Evolutionary conservation across 1,140 invertebrate genomes (phyloP), one percentile per base, ranked within the genome.

Genomic region (Drosophila trapezifrons): DNA sequence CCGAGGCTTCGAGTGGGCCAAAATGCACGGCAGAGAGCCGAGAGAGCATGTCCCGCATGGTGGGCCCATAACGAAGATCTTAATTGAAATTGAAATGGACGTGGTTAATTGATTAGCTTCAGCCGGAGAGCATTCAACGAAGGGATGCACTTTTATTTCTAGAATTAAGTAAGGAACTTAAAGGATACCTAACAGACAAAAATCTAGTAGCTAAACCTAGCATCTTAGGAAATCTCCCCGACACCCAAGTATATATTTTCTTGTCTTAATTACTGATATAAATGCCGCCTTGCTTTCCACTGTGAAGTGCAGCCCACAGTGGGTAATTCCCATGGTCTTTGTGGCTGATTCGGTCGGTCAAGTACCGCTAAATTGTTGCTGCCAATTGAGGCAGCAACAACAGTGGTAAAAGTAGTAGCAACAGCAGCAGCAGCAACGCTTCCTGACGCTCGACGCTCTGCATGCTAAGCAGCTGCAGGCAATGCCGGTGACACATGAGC

Each of bases 301-400:
- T 86, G 78, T 60, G 12, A 42, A n/a, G 9, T 17, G 46, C 18
- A 27, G 59, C 49, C 55, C 59, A 76, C 58, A 76, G 13, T 54
- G 57, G 56, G 65, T 54, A 71, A 80, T 89, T 87, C 84, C 84
- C 84, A 89, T 89, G 80, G 75, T 81, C 79, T 62, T 37, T 47
- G 72, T 42, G 47, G 57, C 59, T 25, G 62, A 46, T 46, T 64
- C 29, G 80, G 56, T 37, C 82, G 57, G 58, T 43, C 79, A 89
- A 89, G 79, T 87, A 89, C 84, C 79, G 83, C 84, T 87, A 89
- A 89, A 80, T 87, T 77, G 79, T 79, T 58, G 60, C 82, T 86
- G 76, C 76, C 59, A 80, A 73, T 73, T 73, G 73, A 29, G 45
- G 55, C 45, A 51, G 42, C 46, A 35, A 45, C 63, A 55, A 56